Percentiles rank a stretch among this genome's conserved stretches.
phyloP scores from a whole-genome alignment of 1,140 invertebrate species.

The Cyclargus thomasi region DNA sequence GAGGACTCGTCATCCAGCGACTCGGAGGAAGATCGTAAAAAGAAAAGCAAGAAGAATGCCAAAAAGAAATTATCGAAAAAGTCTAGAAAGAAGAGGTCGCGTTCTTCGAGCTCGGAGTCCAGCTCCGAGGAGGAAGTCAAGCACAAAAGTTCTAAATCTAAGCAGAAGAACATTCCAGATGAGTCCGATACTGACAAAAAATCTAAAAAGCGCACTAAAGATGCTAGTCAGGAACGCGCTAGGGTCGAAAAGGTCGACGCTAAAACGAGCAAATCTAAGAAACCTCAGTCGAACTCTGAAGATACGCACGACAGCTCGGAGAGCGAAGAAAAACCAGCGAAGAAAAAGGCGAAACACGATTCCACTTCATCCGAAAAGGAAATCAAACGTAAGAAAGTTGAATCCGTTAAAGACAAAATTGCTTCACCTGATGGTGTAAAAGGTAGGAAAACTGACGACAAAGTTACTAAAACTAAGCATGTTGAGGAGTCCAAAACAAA shows the following conservation, averaged over 20 bases:
- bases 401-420: constrained; percentile 49
- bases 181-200: constrained; percentile 65
- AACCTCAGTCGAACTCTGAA: constrained; percentile 59
- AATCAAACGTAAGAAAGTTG: constrained; percentile 54
- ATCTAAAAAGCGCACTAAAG: constrained; percentile 59
- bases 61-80: constrained; percentile 71
- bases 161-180: constrained; percentile 69
- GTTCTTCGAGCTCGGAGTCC: constrained; percentile 75
- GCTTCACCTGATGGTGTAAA: constrained; percentile 51
- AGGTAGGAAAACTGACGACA: constrained; percentile 49
- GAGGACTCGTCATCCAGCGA: constrained; percentile 78
- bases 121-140: constrained; percentile 78
- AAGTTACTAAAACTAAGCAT: constrained; percentile 47
- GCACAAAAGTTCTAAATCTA: constrained; percentile 73
- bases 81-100: constrained; percentile 68
- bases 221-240: constrained; percentile 44
- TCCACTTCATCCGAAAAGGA: constrained; percentile 69
- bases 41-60: constrained; percentile 75
- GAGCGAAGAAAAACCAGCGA: constrained; percentile 59
- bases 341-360: constrained; percentile 63
- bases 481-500: constrained; percentile 53
- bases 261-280: constrained; percentile 58
- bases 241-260: constrained; percentile 50
- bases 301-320: constrained; percentile 67
- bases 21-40: constrained; percentile 78